Percentiles rank a stretch among this genome's conserved stretches.
Evolutionary conservation across 2,888 invertebrate species (phyloP).

Genomic region (Torymus auratus): DNA sequence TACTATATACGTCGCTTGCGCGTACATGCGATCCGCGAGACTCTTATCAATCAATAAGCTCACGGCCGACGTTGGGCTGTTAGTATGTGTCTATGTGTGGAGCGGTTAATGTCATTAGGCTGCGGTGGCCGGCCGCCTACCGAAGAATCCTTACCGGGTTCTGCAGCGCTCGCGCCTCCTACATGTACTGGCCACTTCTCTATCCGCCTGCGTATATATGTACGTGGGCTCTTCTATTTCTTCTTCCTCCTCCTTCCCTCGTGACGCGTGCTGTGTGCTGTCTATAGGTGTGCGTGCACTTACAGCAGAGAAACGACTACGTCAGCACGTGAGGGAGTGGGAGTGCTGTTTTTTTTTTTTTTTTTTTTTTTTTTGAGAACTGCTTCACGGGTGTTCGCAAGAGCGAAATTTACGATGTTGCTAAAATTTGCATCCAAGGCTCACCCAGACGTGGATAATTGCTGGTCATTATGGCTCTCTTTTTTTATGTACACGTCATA

Average conservation of each 20-base stretch:
- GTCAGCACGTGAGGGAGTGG: background rate
- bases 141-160: conserved; percentile 40
- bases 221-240: too few species aligned
- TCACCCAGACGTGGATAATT: background rate
- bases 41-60: conserved; percentile 50
- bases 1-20: too few species aligned
- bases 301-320: background rate
- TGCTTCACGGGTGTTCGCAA: too few species aligned
- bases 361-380: too few species aligned
- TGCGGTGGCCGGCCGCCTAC: background rate
- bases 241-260: conserved; percentile 16
- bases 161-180: too few species aligned
- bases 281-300: background rate
- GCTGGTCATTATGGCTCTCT: background rate
- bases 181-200: too few species aligned
- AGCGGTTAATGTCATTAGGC: conserved; percentile 43
- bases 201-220: too few species aligned
- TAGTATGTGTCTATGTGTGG: background rate
- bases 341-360: too few species aligned
- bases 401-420: too few species aligned
- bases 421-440: background rate
- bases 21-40: conserved; percentile 8
- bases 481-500: too few species aligned
- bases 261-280: conserved; percentile 19
- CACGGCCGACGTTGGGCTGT: conserved; percentile 31